These are phyloP conservation scores for Troglohyphantes excavatus DNA, from an alignment of 2,888 invertebrate species.

Conservation along the genomic window DNA sequence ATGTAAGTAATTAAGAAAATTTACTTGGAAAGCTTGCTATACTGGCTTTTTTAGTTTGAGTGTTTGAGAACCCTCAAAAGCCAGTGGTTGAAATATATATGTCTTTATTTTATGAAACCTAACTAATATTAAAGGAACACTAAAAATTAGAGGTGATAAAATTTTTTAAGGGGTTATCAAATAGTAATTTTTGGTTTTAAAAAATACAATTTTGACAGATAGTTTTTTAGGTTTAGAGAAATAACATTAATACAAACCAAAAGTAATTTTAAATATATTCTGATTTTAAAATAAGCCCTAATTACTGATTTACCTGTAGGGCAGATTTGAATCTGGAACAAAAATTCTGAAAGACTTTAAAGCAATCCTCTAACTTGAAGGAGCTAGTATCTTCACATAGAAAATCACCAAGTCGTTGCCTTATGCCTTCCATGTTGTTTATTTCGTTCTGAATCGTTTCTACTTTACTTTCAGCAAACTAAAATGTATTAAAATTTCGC, in stretches of 20 bases:
- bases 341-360: conserved; percentile 93
- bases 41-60: too few relatives aligned
- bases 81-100: too few relatives aligned
- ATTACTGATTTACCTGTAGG: conserved; percentile 81
- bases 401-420: conserved; percentile 92
- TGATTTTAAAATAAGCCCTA: not conserved
- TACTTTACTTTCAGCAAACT: conserved; percentile 63
- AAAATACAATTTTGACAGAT: too few relatives aligned
- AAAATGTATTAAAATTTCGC: conserved; percentile 8
- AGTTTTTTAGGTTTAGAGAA: conserved; percentile 1
- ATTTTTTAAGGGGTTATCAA: too few relatives aligned
- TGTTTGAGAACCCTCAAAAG: too few relatives aligned
- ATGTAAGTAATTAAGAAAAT: too few relatives aligned
- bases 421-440: conserved; percentile 90
- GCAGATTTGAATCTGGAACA: conserved; percentile 85
- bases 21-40: too few relatives aligned
- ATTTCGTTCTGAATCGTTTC: conserved; percentile 84
- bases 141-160: too few relatives aligned
- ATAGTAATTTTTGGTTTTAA: too few relatives aligned
- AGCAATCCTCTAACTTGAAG: conserved; percentile 97
- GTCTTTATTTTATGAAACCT: too few relatives aligned
- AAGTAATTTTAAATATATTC: not conserved
- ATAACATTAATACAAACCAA: not conserved
- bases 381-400: conserved; percentile 95
- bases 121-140: too few relatives aligned